Conservation (phyloP, 92 coral and sea anemone species). For the Zoanthus solanderi region DNA sequence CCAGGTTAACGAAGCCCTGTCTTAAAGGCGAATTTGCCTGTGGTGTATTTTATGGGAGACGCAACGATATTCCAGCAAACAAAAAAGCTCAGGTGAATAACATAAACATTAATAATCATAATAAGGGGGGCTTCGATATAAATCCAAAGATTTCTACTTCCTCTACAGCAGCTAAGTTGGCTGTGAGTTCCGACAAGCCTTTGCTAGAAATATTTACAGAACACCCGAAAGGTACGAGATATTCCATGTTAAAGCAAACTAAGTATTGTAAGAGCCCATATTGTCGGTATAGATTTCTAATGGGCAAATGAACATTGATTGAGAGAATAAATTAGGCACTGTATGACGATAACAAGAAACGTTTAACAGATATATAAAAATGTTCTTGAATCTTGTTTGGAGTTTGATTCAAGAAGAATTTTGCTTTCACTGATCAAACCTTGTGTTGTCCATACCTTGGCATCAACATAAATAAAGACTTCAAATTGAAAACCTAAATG, state of each 20-base stretch:
- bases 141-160: background rate
- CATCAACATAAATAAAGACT: too few relatives aligned
- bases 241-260: background rate
- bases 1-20: background rate
- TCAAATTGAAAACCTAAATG: background rate
- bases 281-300: constrained; percentile 10
- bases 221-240: background rate
- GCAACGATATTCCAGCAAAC: constrained; percentile 17
- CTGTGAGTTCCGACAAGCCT: background rate
- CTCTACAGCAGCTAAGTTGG: background rate
- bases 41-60: constrained; percentile 31
- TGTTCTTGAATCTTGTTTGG: too few relatives aligned
- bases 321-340: background rate
- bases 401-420: too few relatives aligned
- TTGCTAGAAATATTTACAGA: background rate
- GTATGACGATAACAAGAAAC: background rate
- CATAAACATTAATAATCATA: constrained; percentile 9
- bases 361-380: background rate
- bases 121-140: background rate
- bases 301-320: background rate
- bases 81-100: constrained; percentile 30
- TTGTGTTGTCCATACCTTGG: too few relatives aligned
- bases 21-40: background rate
- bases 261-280: background rate
- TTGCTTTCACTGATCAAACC: too few relatives aligned